Evolutionary conservation across 1,140 invertebrate species (phyloP).

Genomic region (Linepithema humile): DNA sequence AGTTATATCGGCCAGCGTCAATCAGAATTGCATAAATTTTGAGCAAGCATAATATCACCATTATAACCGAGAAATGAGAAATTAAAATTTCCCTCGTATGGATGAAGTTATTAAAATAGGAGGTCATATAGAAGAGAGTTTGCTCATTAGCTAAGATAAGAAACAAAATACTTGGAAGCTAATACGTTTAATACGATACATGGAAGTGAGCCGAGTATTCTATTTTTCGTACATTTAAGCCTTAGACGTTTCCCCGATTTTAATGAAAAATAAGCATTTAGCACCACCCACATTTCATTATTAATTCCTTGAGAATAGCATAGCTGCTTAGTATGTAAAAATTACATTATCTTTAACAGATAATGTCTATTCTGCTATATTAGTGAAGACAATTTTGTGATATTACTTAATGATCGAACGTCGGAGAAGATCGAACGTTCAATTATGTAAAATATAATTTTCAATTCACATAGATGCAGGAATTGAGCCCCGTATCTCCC

Average conservation of each 20-base stretch:
- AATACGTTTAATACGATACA: conserved; percentile 49
- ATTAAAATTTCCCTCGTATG: conserved; percentile 6
- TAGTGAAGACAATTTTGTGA: conserved; percentile 50
- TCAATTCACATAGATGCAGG: conserved; percentile 36
- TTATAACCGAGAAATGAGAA: conserved; percentile 14
- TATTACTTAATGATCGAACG: conserved; percentile 46
- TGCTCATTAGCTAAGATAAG: conserved; percentile 55
- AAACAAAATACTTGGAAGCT: conserved; percentile 49
- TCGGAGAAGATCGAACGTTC: neutral
- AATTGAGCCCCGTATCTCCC: conserved; percentile 37
- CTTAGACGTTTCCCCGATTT: conserved; percentile 49
- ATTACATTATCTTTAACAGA: conserved; percentile 47
- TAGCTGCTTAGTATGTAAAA: conserved; percentile 42
- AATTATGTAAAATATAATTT: conserved; percentile 23
- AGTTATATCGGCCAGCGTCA: conserved; percentile 46
- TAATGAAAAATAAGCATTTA: conserved; percentile 37
- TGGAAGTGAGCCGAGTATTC: conserved; percentile 45
- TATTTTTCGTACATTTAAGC: conserved; percentile 58
- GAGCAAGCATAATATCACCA: conserved; percentile 29
- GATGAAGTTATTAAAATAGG: conserved; percentile 37
- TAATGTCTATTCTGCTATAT: conserved; percentile 53
- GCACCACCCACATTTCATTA: conserved; percentile 39
- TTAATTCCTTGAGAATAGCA: conserved; percentile 42
- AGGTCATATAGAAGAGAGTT: conserved; percentile 46
- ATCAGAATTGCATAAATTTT: conserved; percentile 41